phyloP scores from a whole-genome alignment of 2,113 vertebrate genomes.

The Alaudala cheleensis region DNA sequence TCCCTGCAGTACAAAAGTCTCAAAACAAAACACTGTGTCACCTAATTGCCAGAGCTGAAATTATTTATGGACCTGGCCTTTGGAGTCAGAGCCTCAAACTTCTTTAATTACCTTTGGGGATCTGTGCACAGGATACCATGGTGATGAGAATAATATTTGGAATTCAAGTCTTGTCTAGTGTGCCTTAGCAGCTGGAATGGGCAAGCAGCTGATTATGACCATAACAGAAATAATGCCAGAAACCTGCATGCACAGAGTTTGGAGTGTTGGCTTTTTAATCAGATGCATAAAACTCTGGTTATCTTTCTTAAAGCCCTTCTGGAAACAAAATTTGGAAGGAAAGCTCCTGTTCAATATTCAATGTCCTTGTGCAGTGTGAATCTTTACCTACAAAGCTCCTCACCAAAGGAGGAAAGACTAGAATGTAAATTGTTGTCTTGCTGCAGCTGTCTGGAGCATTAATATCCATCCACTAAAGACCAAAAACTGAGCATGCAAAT shows the following conservation, averaged over 20 bases:
- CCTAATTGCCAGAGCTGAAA: constrained; percentile 33
- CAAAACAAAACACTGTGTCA: constrained; percentile 10
- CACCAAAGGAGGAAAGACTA: not conserved
- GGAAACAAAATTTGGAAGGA: constrained; percentile 50
- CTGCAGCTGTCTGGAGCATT: not conserved
- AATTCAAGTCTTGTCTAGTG: constrained; percentile 48
- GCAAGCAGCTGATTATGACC: constrained; percentile 46
- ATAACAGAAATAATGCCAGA: constrained; percentile 27
- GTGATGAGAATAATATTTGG: constrained; percentile 55
- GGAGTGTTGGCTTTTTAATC: constrained; percentile 42
- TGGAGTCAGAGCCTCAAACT: constrained; percentile 46
- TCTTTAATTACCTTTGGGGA: constrained; percentile 54
- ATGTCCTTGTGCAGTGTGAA: not conserved
- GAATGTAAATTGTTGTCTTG: constrained; percentile 32
- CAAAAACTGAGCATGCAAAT: not conserved
- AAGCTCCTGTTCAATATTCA: constrained; percentile 47
- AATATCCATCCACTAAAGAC: not conserved
- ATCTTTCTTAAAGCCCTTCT: constrained; percentile 42
- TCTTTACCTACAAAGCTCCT: not conserved
- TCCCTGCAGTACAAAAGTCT: not conserved
- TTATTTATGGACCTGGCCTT: constrained; percentile 62
- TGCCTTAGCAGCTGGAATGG: constrained; percentile 56
- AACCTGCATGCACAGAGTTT: not conserved
- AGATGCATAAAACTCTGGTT: constrained; percentile 26
- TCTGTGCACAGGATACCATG: constrained; percentile 32